Evolutionary conservation across 2,113 vertebrate genomes (phyloP), one percentile per base, ranked within the genome.

Genomic region (Spheniscus mendiculus): DNA sequence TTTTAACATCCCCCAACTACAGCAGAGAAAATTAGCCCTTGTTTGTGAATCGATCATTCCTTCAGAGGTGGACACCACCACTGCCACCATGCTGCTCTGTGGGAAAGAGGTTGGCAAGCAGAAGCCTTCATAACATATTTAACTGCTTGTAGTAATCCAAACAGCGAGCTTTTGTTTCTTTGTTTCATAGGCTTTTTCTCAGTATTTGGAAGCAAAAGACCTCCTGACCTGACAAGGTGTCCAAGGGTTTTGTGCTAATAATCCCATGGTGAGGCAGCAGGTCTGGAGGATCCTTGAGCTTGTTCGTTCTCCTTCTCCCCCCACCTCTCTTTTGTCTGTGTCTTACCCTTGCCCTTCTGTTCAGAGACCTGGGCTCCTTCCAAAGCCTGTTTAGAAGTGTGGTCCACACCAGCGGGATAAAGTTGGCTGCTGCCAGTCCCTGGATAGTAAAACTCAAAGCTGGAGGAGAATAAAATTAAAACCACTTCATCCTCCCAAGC

Each of bases 11-110:
- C 47, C 17, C 72, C 66, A 61, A 26, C 34, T 3, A 2, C 65
- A 80, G 81, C 81, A 73, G 74, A 84, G 93, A 96, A 96, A 96
- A 94, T 95, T 71, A 93, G 87, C 55, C 76, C 53, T 84, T 72
- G 67, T 91, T 96, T 96, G 58, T 0, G 1, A 93, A 93, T 88
- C 4, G 5, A 86, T 96, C 86, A 38, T 74, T 80, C 61, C 59
- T 88, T 89, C 72, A 80, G 72, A 83, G 52, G 38, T 52, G 53
- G 83, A 91, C 66, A 74, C 47, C 38, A 44, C 36, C 63, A 53
- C 56, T 42, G 65, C 30, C 49, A 89, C 40, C 93, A 88, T 0
- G 0, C 40, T 38, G 73, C 19, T 45, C 53, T 45, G 25, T 29
- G 44, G 61, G 36, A 76, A 80, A 63, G 66, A 70, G 30, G 19